These are phyloP conservation scores for Darevskia nairensis DNA, from an alignment of 2,797 vertebrate genomes.

Conservation along the genomic window DNA sequence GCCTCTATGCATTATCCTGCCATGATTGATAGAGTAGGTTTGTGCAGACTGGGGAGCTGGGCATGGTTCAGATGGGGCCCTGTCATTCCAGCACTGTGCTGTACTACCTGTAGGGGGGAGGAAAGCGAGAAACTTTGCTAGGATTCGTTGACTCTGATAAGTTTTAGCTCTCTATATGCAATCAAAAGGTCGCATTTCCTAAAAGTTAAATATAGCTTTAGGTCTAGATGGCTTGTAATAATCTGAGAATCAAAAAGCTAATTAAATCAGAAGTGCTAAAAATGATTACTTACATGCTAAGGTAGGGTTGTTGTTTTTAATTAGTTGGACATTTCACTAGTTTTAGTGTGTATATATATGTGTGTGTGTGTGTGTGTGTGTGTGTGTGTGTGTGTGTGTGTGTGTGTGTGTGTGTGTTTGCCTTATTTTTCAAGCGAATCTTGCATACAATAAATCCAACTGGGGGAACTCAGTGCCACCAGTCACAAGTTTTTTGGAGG, in stretches of 20 bases:
- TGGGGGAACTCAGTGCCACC: not conserved
- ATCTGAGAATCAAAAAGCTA: conserved; percentile 17
- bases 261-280: not conserved
- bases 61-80: conserved; percentile 79
- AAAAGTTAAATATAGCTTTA: conserved; percentile 60
- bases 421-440: conserved; percentile 33
- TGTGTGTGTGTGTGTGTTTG: too few relatives aligned
- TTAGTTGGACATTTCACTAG: conserved; percentile 1
- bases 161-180: conserved; percentile 55
- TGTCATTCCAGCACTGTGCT: conserved; percentile 74
- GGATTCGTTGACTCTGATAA: conserved; percentile 55
- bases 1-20: conserved; percentile 82
- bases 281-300: not conserved
- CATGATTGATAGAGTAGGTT: conserved; percentile 87
- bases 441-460: not conserved
- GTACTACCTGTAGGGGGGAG: conserved; percentile 77
- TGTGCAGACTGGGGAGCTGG: conserved; percentile 77
- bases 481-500: not conserved
- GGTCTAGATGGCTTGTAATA: conserved; percentile 28
- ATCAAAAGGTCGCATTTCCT: conserved; percentile 57
- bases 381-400: too few relatives aligned
- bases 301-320: conserved; percentile 5
- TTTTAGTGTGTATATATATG: not conserved
- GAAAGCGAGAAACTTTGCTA: conserved; percentile 67
- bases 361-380: too few relatives aligned